These are phyloP conservation scores for Lepidonotus clava DNA, from an alignment of 2,888 invertebrate species.

Conservation along the genomic window DNA sequence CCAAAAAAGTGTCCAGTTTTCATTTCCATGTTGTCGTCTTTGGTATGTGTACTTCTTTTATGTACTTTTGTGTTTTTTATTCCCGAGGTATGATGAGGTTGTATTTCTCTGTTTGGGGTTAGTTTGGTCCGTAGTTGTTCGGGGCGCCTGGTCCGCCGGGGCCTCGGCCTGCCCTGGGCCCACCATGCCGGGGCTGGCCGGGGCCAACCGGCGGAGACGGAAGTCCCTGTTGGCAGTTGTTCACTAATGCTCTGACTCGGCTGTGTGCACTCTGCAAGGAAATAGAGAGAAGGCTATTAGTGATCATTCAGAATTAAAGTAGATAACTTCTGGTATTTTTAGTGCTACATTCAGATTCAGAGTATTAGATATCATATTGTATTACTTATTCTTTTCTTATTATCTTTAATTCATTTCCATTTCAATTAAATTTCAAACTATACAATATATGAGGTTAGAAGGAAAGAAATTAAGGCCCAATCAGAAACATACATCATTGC, in stretches of 20 bases:
- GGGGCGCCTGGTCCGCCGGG: conserved; percentile 43
- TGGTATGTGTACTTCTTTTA: conserved; percentile 38
- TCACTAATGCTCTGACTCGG: conserved; percentile 53
- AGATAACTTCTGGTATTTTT: too few relatives aligned
- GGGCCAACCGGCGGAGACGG: conserved; percentile 42
- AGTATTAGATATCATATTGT: too few relatives aligned
- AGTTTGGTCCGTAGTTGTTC: conserved; percentile 51
- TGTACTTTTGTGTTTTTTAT: not conserved
- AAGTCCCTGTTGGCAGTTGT: conserved; percentile 40
- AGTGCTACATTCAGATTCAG: too few relatives aligned
- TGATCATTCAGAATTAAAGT: too few relatives aligned
- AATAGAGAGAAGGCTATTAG: not conserved
- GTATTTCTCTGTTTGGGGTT: conserved; percentile 29
- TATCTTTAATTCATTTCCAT: too few relatives aligned
- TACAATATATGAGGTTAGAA: too few relatives aligned
- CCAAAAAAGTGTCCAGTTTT: conserved; percentile 20
- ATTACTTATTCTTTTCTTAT: too few relatives aligned
- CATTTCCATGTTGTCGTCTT: conserved; percentile 46
- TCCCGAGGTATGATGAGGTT: conserved; percentile 52
- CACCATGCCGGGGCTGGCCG: conserved; percentile 35
- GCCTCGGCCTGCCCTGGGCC: conserved; percentile 20
- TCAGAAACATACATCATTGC: too few relatives aligned
- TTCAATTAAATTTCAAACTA: too few relatives aligned
- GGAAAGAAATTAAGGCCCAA: too few relatives aligned
- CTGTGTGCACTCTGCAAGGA: conserved; percentile 56